Percentiles rank a stretch among this genome's conserved stretches.
These are phyloP conservation scores for Archilochus colubris DNA, from an alignment of 2,113 vertebrate genomes.

Conservation along the genomic window DNA sequence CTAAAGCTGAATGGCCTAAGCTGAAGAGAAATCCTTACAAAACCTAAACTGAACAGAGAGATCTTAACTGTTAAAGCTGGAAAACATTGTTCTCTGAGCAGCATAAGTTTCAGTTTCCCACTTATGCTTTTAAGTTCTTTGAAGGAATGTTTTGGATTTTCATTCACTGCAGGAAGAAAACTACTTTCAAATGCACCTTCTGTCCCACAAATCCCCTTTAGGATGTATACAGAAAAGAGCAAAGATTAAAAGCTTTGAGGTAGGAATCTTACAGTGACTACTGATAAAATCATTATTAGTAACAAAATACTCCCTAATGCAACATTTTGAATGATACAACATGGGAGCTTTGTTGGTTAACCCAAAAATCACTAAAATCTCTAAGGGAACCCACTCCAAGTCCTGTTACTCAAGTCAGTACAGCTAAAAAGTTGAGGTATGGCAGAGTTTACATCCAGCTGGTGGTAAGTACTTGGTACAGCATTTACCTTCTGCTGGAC, in stretches of 20 bases:
- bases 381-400: neutral
- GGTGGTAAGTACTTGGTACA: neutral
- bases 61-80: neutral
- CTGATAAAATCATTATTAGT: neutral
- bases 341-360: neutral
- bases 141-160: neutral
- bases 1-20: neutral
- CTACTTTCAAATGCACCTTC: neutral
- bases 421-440: neutral
- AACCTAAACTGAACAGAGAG: neutral
- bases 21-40: neutral
- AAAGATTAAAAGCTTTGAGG: neutral
- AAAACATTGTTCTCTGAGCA: neutral
- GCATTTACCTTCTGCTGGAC: slow-evolving; percentile 66
- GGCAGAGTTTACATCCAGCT: neutral
- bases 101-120: neutral
- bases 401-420: neutral
- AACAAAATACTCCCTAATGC: neutral
- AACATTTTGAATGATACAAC: neutral
- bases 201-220: neutral
- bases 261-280: neutral
- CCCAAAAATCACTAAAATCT: neutral
- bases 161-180: neutral
- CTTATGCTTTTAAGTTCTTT: neutral
- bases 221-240: neutral